Percentiles rank a stretch among this genome's conserved stretches.
phyloP scores from a whole-genome alignment of 2,113 vertebrate species.

The Caretta caretta region DNA sequence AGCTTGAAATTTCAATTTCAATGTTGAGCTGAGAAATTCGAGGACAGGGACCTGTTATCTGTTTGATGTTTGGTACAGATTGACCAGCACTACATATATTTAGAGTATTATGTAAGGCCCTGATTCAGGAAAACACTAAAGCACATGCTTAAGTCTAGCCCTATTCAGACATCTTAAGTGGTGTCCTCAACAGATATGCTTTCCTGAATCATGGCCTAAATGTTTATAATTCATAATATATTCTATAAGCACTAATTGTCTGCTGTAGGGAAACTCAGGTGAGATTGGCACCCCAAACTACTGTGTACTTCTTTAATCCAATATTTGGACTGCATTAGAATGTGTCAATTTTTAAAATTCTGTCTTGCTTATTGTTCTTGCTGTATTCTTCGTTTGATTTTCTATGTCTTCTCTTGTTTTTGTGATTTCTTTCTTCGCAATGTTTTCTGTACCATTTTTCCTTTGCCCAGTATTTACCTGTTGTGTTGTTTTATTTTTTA shows the following conservation, averaged over 20 bases:
- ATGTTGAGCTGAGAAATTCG: too few species aligned
- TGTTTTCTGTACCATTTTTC: background rate
- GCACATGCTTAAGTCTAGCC: rapidly evolving
- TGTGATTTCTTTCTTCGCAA: background rate
- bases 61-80: rapidly evolving
- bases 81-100: background rate
- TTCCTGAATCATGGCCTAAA: background rate
- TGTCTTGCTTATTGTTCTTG: background rate
- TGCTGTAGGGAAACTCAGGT: background rate
- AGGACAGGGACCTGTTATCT: rapidly evolving
- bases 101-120: rapidly evolving
- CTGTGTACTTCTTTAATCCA: background rate
- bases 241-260: background rate
- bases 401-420: background rate
- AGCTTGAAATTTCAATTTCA: too few species aligned
- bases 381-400: background rate
- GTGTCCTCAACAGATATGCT: rapidly evolving
- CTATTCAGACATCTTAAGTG: background rate
- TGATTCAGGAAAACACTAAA: rapidly evolving
- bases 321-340: background rate
- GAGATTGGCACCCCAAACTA: background rate
- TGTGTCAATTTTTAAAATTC: background rate
- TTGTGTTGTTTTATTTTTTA: background rate
- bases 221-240: background rate
- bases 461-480: background rate